Conservation (phyloP, 2,797 vertebrate genomes). For the Leucoraja ocellata region DNA sequence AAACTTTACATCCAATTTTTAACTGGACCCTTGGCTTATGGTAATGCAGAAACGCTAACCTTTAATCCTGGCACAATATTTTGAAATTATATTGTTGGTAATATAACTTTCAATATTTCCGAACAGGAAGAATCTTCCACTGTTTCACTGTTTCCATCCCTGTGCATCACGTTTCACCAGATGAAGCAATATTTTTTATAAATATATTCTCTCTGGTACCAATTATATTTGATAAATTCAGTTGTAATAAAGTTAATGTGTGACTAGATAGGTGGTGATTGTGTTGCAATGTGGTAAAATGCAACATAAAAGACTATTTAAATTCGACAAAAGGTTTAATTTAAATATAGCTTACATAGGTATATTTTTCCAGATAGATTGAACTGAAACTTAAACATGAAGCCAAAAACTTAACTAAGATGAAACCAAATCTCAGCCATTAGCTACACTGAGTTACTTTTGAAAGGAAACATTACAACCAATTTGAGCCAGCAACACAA, state of each 20-base stretch:
- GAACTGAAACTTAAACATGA: background rate
- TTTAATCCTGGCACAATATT: background rate
- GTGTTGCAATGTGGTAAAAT: background rate
- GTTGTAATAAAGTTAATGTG: background rate
- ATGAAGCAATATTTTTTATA: background rate
- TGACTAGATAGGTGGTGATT: background rate
- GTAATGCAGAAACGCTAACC: background rate
- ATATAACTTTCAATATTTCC: constrained; percentile 10
- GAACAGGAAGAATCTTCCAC: background rate
- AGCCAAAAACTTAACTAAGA: background rate
- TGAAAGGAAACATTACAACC: background rate
- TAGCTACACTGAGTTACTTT: background rate
- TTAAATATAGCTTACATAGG: background rate
- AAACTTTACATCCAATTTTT: background rate
- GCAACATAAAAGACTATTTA: background rate
- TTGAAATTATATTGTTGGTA: constrained; percentile 7
- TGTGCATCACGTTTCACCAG: background rate
- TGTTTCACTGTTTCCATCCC: background rate
- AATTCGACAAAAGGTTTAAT: background rate
- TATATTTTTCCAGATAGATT: background rate
- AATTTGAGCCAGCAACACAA: background rate
- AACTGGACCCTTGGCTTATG: background rate
- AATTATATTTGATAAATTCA: constrained; percentile 8
- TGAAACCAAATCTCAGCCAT: background rate
- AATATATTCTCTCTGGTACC: background rate